Conservation (phyloP, 2,888 invertebrate genomes). For the Dione juno region DNA sequence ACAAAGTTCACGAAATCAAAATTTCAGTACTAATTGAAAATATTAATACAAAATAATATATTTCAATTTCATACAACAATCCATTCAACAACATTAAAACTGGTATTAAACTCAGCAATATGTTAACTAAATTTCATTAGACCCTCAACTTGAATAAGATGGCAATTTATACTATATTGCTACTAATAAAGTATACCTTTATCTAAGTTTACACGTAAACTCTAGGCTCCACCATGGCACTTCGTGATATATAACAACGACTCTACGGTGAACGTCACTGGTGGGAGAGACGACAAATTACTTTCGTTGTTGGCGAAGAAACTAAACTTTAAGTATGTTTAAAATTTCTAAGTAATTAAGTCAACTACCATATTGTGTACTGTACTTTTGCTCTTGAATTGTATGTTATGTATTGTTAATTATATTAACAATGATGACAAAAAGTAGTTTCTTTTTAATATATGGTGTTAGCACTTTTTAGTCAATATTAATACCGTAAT, state of each 20-base stretch:
- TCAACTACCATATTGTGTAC: neutral
- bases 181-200: constrained; percentile 2
- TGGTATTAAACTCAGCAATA: neutral
- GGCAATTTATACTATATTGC: constrained; percentile 12
- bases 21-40: no score
- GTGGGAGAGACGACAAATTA: constrained; percentile 89
- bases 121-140: neutral
- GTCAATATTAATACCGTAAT: no score
- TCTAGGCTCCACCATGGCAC: constrained; percentile 89
- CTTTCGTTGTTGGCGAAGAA: constrained; percentile 85
- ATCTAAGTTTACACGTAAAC: constrained; percentile 24
- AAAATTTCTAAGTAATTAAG: constrained; percentile 19
- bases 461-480: no score
- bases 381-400: constrained; percentile 8
- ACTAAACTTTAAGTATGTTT: constrained; percentile 86
- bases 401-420: no score
- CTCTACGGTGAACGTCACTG: constrained; percentile 83
- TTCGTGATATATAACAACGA: constrained; percentile 87
- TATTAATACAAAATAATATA: no score
- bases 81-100: neutral
- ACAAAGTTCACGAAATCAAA: no score
- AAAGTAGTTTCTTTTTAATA: no score
- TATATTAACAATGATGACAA: no score
- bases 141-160: neutral
- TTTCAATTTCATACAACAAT: neutral